Base-by-base conservation (phyloP, 2,888 invertebrate genomes). In the Tenthredo notha region DNA sequence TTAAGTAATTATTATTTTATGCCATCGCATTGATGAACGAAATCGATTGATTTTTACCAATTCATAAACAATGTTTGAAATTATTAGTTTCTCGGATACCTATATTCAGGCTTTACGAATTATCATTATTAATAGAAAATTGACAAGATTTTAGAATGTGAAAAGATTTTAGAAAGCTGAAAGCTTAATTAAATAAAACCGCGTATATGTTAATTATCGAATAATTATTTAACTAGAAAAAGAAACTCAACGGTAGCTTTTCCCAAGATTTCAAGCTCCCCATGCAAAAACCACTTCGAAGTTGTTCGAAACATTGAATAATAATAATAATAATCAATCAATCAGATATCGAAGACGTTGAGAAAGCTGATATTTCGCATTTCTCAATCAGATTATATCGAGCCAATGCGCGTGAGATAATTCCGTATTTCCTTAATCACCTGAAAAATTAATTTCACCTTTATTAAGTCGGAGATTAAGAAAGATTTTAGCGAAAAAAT, bases 131-230 rank as follows among this genome's bases (percentile, higher is more conserved):
- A 1, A 54, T 54, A 54, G 54, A n/a, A 54, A 54, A 54, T 54
- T 54, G 4, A 50, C 6, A 1, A 54, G 54, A n/a, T 7, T n/a
- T 54, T 6, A 7, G 54, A n/a, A 54, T 54, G 54, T n/a, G 54
- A 54, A n/a, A n/a, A 54, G 54, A 54, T 54, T 54, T 54, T 54
- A 54, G 54, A 54, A 54, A 54, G 54, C 54, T 54, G 54, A 54
- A 54, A 54, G 54, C 54, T 54, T 54, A 6, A 54, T 54, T 54
- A 54, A 54, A 54, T n/a, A 54, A 6, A 54, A 54, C 54, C n/a
- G n/a, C n/a, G n/a, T 54, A 50, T 50, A 54, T 54, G 54, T 6
- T 54, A 54, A 54, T 54, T 54, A 54, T 54, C 54, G n/a, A n/a
- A 54, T 54, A n/a, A 54, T 54, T 54, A 54, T 54, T 54, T n/a